Base-by-base conservation (phyloP, 1,140 invertebrate genomes). In the Drosophila sechellia region DNA sequence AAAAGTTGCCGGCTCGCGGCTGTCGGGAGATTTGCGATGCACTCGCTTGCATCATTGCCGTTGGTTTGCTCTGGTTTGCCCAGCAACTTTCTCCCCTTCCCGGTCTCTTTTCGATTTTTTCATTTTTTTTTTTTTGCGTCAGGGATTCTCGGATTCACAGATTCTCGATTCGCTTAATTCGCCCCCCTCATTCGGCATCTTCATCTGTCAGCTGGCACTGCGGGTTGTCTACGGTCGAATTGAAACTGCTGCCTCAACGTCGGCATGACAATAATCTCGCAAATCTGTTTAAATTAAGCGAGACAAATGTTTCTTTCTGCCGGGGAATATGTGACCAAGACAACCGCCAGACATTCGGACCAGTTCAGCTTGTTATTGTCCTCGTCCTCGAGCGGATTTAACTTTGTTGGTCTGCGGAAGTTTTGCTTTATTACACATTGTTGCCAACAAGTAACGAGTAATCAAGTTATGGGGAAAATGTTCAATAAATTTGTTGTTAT, bases 201-300 rank as follows among this genome's bases (percentile, higher is more conserved):
- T 22, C 54, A 63, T 68, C 59, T 80, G 76, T 80, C 80, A 71
- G 71, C 81, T 77, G 80, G 65, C 76, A 61, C 70, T 69, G 81
- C 63, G 58, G 61, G 56, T 49, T 77, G 59, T 60, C 57, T 49
- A 75, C 65, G 70, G 64, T 63, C 66, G 81, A 86, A 86, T 87
- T 87, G 83, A 77, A 87, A 89, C 89, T 80, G 84, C 83, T 90
- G 84, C 84, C 68, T 84, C 65, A 87, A 87, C 85, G 84, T 87
- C 69, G 84, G 85, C 77, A 87, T 87, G 84, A 87, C 84, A 87
- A 90, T 87, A 87, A 87, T 87, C 84, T 87, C 85, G 79, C 84
- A 87, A 87, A 87, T 87, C 85, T 87, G 84, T 90, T 87, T 87
- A 87, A 87, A 90, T 87, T 87, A 90, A 90, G 84, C 84, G 84